These are phyloP conservation scores for Schizopygopsis pylzovi DNA, from an alignment of 2,797 vertebrate species.

Conservation along the genomic window DNA sequence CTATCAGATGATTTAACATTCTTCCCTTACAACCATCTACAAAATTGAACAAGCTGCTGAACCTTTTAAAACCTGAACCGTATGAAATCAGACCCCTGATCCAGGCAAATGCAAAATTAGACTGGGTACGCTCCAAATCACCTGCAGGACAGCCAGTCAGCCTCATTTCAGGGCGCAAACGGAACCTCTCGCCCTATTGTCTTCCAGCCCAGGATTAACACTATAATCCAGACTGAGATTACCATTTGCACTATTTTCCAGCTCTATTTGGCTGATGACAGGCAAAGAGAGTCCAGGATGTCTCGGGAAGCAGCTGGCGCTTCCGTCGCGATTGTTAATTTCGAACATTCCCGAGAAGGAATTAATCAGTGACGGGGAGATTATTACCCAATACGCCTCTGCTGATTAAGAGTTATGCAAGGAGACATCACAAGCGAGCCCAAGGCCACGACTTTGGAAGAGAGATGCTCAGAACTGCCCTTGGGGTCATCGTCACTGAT, in stretches of 20 bases:
- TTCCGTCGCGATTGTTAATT: conserved; percentile 33
- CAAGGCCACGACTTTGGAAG: conserved; percentile 2
- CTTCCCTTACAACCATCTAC: background rate
- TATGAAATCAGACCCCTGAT: background rate
- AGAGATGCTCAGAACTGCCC: background rate
- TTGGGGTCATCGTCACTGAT: conserved; percentile 9
- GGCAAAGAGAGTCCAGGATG: background rate
- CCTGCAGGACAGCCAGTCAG: background rate
- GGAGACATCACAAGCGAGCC: background rate
- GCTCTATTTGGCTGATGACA: conserved; percentile 6
- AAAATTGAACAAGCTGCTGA: background rate
- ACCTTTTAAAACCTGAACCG: background rate
- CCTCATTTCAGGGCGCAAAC: conserved; percentile 4
- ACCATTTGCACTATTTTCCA: conserved; percentile 39
- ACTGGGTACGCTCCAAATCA: background rate
- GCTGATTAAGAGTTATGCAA: conserved; percentile 50
- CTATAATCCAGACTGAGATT: conserved; percentile 52
- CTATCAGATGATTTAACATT: background rate
- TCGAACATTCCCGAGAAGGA: conserved; percentile 15
- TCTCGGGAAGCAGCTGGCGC: conserved; percentile 21
- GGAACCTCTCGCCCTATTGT: conserved; percentile 24
- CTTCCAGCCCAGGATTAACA: conserved; percentile 48
- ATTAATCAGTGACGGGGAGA: conserved; percentile 37
- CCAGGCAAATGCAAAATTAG: background rate
- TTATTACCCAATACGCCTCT: conserved; percentile 40